Conservation (phyloP, 2,113 vertebrate genomes). For the Hydropotes inermis region DNA sequence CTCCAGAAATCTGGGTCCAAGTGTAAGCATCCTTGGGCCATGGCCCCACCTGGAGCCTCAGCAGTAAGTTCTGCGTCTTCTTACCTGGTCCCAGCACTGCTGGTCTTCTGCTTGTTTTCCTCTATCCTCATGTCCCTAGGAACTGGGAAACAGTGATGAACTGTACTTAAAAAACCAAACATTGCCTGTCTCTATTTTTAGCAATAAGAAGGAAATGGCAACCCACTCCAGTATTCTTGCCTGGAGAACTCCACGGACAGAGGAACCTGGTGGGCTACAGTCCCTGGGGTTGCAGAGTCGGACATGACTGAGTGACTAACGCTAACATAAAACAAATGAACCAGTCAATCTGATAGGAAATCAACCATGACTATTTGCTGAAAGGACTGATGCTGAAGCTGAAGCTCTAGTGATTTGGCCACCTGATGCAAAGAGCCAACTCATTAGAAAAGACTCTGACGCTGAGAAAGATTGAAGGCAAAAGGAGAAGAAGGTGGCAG, state of each 20-base stretch:
- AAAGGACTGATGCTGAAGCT: background rate
- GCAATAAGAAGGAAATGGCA: background rate
- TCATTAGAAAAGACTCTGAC: background rate
- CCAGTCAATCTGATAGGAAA: background rate
- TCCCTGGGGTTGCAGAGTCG: background rate
- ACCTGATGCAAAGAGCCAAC: background rate
- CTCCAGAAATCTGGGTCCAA: background rate
- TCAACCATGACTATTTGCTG: background rate
- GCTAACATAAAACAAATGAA: no score
- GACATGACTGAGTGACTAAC: background rate
- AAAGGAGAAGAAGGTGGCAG: background rate
- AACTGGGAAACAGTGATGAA: no score
- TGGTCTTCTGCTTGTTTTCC: background rate
- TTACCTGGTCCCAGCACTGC: accelerated
- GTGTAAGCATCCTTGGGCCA: accelerated
- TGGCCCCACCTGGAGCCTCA: accelerated
- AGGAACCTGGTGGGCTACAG: background rate
- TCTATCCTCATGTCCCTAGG: accelerated
- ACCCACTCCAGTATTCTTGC: background rate
- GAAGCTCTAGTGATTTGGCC: background rate
- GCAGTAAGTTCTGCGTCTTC: background rate
- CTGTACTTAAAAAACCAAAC: background rate
- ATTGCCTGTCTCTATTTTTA: background rate
- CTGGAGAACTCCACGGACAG: background rate
- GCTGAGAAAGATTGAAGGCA: background rate